Base-by-base conservation (phyloP, 1,140 invertebrate genomes). In the Cardiocondyla obscurior region DNA sequence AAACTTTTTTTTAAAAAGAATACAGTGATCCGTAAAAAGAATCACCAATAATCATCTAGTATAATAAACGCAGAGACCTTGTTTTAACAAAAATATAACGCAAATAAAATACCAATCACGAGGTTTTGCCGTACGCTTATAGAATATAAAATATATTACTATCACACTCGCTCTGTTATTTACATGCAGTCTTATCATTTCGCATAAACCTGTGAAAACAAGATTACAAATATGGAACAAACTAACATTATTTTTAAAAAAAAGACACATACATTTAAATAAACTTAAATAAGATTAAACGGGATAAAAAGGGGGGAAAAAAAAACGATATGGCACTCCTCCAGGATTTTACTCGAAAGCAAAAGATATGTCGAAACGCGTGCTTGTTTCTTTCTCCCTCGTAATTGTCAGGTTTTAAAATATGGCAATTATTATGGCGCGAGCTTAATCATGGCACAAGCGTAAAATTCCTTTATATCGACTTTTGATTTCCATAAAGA, bases 391-490 rank as follows among this genome's bases (percentile, higher is more conserved):
- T 60, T 74, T 39, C 12, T 67, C 7, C 12, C 62, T 77, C 19
- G 42, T 51, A 64, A 73, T 49, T 39, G 22, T 57, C 57, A 46
- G 46, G 25, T 77, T 74, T 67, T 67, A 72, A 82, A 89, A 81
- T 85, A 90, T 90, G 89, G 89, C 89, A 90, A 90, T 84, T 28
- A 39, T 90, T 88, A 90, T 90, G 89, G 86, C 88, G 86, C 44
- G 28, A 85, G 82, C 55, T 72, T 85, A 79, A 84, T 33, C 49
- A 89, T 89, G 88, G 88, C 88, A 89, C 88, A 76, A 77, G 82
- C 42, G 44, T 73, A 14, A 19, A 73, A 30, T 22, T 69, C 76
- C 76, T 73, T 73, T 76, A 39, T 62, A 86, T 28, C 83, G 39
- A 53, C 8, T 62, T 39, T 7, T 64, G 28, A 64, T 19, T 44